Evolutionary conservation across 2,113 vertebrate species (phyloP).

Genomic region (Xiphorhynchus elegans): DNA sequence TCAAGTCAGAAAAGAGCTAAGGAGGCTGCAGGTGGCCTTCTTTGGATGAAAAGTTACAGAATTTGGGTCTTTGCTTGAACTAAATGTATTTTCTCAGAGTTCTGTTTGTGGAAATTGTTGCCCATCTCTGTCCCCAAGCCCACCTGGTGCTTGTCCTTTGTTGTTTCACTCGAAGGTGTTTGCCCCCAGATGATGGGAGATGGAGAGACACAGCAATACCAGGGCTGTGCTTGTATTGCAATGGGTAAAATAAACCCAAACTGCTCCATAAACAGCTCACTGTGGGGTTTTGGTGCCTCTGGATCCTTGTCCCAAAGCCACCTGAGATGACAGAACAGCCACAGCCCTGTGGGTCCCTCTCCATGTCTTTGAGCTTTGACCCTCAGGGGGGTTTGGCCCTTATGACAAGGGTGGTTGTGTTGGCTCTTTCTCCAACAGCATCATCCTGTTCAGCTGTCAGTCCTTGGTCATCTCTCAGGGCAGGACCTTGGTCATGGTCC

Average conservation of each 20-base stretch:
- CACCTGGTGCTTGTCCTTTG: neutral
- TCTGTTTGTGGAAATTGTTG: neutral
- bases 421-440: neutral
- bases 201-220: no score
- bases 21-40: neutral
- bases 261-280: neutral
- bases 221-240: neutral
- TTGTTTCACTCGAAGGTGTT: neutral
- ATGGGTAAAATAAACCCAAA: neutral
- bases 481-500: neutral
- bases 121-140: rapidly evolving
- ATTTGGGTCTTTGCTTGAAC: neutral
- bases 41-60: neutral
- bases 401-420: no score
- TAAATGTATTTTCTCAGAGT: neutral
- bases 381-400: neutral
- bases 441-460: neutral
- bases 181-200: neutral
- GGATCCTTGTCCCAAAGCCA: neutral
- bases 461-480: neutral
- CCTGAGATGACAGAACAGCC: neutral
- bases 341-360: neutral
- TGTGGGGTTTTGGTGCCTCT: neutral
- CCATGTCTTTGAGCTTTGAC: neutral
- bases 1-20: neutral